These are phyloP conservation scores for Ceratina japonica DNA, from an alignment of 1,140 invertebrate genomes.

Conservation along the genomic window DNA sequence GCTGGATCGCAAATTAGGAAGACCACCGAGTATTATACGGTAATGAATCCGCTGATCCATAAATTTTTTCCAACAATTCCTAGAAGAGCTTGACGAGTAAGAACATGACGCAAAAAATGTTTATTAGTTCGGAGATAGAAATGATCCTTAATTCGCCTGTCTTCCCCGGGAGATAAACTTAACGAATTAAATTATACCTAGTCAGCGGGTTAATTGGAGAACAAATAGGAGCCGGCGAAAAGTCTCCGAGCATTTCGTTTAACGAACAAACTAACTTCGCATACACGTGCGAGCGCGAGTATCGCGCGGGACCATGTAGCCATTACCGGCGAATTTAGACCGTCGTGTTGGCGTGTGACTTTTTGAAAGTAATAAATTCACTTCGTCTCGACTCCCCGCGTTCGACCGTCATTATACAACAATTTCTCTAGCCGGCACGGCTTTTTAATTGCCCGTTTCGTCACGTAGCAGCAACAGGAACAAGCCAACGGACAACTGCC, in stretches of 20 bases:
- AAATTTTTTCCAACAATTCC: no score
- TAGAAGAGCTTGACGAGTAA: no score
- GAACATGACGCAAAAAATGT: no score
- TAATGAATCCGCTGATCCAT: background rate
- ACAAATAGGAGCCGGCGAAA: background rate
- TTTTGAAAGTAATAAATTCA: conserved; percentile 18
- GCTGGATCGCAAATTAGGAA: background rate
- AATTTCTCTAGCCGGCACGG: conserved; percentile 19
- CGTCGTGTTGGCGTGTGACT: background rate
- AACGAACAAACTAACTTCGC: background rate
- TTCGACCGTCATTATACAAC: conserved; percentile 7
- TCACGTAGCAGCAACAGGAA: conserved; percentile 29
- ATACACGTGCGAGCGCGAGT: no score
- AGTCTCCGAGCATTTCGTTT: background rate
- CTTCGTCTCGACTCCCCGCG: background rate
- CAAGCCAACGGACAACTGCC: conserved; percentile 20
- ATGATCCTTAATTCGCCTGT: no score
- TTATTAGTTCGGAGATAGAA: no score
- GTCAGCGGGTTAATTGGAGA: no score
- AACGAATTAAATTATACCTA: background rate
- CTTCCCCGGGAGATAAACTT: background rate
- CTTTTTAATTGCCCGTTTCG: conserved; percentile 51
- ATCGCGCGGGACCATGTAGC: background rate
- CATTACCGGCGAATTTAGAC: background rate
- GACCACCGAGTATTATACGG: background rate